Base-by-base conservation (phyloP, 1,140 invertebrate species). In the Steinernema khuongi region DNA sequence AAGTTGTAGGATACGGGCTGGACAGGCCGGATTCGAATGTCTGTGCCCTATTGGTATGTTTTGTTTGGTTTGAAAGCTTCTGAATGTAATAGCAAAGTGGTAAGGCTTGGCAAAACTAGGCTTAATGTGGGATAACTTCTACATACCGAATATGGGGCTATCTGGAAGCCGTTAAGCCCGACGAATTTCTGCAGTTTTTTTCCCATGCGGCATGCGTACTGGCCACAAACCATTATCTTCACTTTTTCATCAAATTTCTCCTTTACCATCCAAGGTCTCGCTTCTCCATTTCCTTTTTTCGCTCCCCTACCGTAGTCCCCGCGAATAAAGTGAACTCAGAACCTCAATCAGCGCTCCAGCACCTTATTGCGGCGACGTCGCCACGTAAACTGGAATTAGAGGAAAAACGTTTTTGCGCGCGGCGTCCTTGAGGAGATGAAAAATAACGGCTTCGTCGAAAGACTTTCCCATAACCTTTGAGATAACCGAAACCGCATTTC, bases 391-490 rank as follows among this genome's bases (percentile, higher is more conserved):
- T 60, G 50, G 50, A 60, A 41, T 41, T 41, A 41, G 36, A 41
- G n/a, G n/a, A 41, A 60, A 26, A 60, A 60, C 50, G 50, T 60
- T 26, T 4, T 4, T 17, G 7, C 11, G 50, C n/a, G 22, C 50
- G 50, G 11, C 50, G 50, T 60, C 50, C 50, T 60, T 60, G 50
- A 60, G 2, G 50, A 60, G 19, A 60, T 60, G 50, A 60, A 60
- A 60, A 60, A 60, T 60, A 60, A 60, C 50, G 50, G 50, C 50
- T 60, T 60, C 50, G 36, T 14, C 26, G 50, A 60, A 60, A 60
- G 50, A 60, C 50, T 60, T 60, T 60, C 50, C 50, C 50, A 60
- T 60, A 60, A 60, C 50, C 50, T 60, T 60, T 60, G 50, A 60
- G 50, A 60, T 60, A 60, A 60, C 50, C 50, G 50, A 60, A 60